These are phyloP conservation scores for Oxycera nigricornis DNA, from an alignment of 2,888 invertebrate genomes.

Conservation along the genomic window DNA sequence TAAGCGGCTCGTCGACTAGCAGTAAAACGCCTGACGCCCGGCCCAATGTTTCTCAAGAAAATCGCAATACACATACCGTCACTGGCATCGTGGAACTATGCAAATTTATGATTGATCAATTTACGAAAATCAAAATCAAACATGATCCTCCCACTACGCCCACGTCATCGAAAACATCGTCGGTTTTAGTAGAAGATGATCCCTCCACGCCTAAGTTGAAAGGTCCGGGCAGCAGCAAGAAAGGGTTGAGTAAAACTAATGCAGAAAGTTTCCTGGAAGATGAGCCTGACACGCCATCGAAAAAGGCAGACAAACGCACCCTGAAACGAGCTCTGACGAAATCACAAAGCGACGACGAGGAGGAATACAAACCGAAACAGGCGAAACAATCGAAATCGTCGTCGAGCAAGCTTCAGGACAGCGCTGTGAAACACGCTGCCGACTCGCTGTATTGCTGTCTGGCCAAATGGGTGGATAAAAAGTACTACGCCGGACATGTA, in stretches of 20 bases:
- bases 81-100: constrained; percentile 49
- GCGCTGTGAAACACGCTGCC: background rate
- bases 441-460: constrained; percentile 62
- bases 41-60: constrained; percentile 16
- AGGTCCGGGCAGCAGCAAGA: constrained; percentile 17
- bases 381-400: constrained; percentile 43
- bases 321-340: constrained; percentile 45
- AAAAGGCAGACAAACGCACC: constrained; percentile 41
- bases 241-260: constrained; percentile 21
- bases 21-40: constrained; percentile 43
- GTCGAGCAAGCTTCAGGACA: background rate
- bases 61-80: constrained; percentile 46
- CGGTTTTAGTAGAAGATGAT: background rate
- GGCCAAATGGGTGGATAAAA: constrained; percentile 74
- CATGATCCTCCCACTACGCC: constrained; percentile 36
- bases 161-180: constrained; percentile 13
- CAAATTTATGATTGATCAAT: constrained; percentile 50
- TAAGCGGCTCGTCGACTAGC: constrained; percentile 39
- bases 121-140: constrained; percentile 48
- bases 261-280: constrained; percentile 41
- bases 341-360: constrained; percentile 44
- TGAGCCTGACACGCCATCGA: constrained; percentile 10
- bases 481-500: constrained; percentile 71
- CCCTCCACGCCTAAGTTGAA: constrained; percentile 15
- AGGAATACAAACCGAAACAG: constrained; percentile 46